Evolutionary conservation across 2,797 vertebrate species (phyloP), one percentile per base, ranked within the genome.

Genomic region (Oryzias dopingdopingensis): DNA sequence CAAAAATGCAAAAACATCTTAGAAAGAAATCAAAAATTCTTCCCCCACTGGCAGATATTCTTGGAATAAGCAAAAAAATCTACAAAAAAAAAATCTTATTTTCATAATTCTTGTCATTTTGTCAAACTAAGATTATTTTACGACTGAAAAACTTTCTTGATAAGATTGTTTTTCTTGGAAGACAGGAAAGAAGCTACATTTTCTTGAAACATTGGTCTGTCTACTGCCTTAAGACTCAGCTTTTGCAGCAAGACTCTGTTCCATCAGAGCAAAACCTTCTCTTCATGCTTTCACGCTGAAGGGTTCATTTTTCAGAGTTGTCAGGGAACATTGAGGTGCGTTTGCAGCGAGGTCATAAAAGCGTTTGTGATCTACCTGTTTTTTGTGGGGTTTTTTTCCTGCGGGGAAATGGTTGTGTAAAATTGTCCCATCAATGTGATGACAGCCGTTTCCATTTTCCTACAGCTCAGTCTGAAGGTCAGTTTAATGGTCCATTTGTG

Each of bases 401-500:
- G 70, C 62, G 73, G 76, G 74, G 59, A 70, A 77, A 67, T 56
- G 42, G 47, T 67, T 77, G 26, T 72, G 65, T 70, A 72, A 55
- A 77, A 59, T 62, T 45, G 17, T 24, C 70, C 50, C 69, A 44
- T 72, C 74, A 62, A 44, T 37, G 62, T 26, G 44, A 16, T 84
- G 84, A 84, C 85, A 90, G 79, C 60, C 72, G 47, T 81, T 82
- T 71, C 32, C 76, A 77, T 83, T 85, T 86, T 78, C 70, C 79
- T 18, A 72, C 62, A 56, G 62, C 60, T 70, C 54, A 47, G 72
- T 82, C 65, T 89, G 83, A 89, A 90, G 86, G 86, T 90, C 89
- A 87, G 84, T 84, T 86, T 89, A 85, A 90, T 86, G 86, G 83
- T 74, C 83, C 87, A 48, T 80, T 85, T 85, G 80, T 82, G 76